Evolutionary conservation across 2,113 vertebrate genomes (phyloP).

Genomic region (Mandrillus leucophaeus): DNA sequence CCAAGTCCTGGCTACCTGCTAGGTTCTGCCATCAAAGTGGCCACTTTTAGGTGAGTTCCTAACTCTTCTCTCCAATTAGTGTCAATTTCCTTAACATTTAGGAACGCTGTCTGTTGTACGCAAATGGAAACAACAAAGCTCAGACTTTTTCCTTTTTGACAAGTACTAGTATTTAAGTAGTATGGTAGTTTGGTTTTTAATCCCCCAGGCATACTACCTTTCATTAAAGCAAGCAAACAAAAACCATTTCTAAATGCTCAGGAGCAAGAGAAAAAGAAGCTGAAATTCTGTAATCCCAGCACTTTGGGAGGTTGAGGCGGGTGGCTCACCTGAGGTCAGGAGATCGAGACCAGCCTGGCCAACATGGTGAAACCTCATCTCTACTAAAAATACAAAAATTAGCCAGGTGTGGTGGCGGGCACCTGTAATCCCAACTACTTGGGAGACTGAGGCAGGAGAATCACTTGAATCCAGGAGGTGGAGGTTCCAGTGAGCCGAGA

Average conservation of each 20-base stretch:
- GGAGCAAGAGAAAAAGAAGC: not conserved
- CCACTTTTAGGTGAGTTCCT: not conserved
- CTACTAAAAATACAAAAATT: too few relatives aligned
- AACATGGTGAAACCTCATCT: too few relatives aligned
- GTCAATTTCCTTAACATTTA: not conserved
- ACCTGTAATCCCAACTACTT: too few relatives aligned
- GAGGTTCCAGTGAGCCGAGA: too few relatives aligned
- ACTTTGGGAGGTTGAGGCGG: too few relatives aligned
- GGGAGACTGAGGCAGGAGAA: too few relatives aligned
- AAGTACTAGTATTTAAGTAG: constrained; percentile 6
- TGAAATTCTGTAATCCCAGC: not conserved
- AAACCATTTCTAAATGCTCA: constrained; percentile 26
- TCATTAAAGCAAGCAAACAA: constrained; percentile 18
- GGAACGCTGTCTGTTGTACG: not conserved
- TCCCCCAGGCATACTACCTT: not conserved
- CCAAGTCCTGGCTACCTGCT: not conserved
- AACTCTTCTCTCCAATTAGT: not conserved
- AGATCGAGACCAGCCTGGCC: too few relatives aligned
- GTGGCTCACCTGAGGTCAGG: too few relatives aligned
- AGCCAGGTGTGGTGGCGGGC: fast-evolving
- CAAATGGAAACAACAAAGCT: constrained; percentile 34
- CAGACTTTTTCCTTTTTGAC: not conserved
- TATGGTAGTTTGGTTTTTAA: not conserved
- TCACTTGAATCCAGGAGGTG: too few relatives aligned
- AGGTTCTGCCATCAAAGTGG: not conserved